Evolutionary conservation across 2,113 vertebrate genomes (phyloP).

Genomic region (Larimichthys crocea): DNA sequence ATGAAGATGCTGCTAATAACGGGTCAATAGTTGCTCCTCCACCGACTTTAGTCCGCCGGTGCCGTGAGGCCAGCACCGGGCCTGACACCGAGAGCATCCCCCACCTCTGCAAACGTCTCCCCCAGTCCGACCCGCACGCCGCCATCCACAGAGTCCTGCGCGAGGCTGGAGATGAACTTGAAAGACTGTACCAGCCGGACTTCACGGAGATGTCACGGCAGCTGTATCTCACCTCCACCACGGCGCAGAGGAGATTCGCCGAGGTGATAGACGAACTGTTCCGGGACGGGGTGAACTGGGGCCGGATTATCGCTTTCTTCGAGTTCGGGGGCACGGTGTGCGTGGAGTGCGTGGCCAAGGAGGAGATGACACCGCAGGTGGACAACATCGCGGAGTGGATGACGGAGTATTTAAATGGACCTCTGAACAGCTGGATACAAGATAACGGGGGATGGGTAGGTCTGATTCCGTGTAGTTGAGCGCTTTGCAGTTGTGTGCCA

Average conservation of each 20-base stretch:
- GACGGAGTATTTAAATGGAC: constrained; percentile 97
- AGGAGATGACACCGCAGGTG: constrained; percentile 93
- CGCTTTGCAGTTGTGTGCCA: constrained; percentile 46
- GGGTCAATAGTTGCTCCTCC: constrained; percentile 68
- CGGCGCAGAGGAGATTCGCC: constrained; percentile 90
- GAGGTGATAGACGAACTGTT: constrained; percentile 98
- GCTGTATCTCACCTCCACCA: constrained; percentile 91
- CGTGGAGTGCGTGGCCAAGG: constrained; percentile 93
- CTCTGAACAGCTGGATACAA: constrained; percentile 95
- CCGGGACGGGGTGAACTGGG: constrained; percentile 98
- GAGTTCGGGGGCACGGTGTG: constrained; percentile 97
- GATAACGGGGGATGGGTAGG: constrained; percentile 99
- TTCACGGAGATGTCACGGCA: constrained; percentile 95
- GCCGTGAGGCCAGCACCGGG: constrained; percentile 64
- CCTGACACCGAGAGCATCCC: constrained; percentile 64
- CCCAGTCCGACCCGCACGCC: constrained; percentile 70
- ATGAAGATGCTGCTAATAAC: constrained; percentile 69
- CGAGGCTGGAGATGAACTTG: constrained; percentile 94
- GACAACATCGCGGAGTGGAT: constrained; percentile 95
- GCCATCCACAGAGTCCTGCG: constrained; percentile 90
- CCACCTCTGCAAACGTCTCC: constrained; percentile 48
- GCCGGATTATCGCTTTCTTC: constrained; percentile 97
- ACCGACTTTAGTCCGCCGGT: constrained; percentile 78
- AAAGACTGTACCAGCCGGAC: constrained; percentile 92
- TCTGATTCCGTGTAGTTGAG: constrained; percentile 58